Conservation (phyloP, 1,140 invertebrate genomes). For the Procambarus virginalis region DNA sequence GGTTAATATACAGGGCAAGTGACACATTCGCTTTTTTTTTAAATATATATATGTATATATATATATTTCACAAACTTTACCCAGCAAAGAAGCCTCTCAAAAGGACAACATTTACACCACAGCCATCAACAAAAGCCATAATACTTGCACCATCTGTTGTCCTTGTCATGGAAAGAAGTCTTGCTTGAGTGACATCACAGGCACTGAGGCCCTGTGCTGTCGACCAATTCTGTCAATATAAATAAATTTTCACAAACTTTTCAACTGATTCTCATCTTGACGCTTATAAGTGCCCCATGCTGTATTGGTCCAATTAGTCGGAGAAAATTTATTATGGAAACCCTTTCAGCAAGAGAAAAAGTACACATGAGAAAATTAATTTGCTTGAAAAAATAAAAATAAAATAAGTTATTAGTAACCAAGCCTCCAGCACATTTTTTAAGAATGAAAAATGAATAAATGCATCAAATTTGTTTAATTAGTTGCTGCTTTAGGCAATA, state of each 20-base stretch:
- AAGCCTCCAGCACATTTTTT: no score
- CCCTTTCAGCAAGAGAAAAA: background rate
- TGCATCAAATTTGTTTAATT: no score
- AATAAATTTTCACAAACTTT: slow-evolving; percentile 28
- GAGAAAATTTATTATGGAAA: background rate
- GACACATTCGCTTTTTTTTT: slow-evolving; percentile 20
- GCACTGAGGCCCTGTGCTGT: slow-evolving; percentile 59
- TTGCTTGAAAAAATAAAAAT: no score
- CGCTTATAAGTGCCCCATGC: slow-evolving; percentile 1
- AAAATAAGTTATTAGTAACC: no score
- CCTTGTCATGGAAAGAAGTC: slow-evolving; percentile 45
- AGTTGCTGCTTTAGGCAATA: no score
- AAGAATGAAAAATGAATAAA: no score
- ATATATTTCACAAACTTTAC: background rate
- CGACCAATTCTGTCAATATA: slow-evolving; percentile 60
- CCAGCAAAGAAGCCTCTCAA: slow-evolving; percentile 39
- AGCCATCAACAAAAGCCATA: slow-evolving; percentile 45
- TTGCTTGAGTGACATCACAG: slow-evolving; percentile 54
- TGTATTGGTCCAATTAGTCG: background rate
- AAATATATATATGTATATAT: background rate
- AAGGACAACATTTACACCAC: slow-evolving; percentile 38
- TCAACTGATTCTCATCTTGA: slow-evolving; percentile 12
- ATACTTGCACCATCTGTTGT: slow-evolving; percentile 53
- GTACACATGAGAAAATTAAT: background rate
- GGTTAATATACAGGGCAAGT: slow-evolving; percentile 20